Percentiles rank a stretch among this genome's conserved stretches.
These are phyloP conservation scores for Ochropacha duplaris DNA, from an alignment of 2,888 invertebrate species.

Conservation along the genomic window DNA sequence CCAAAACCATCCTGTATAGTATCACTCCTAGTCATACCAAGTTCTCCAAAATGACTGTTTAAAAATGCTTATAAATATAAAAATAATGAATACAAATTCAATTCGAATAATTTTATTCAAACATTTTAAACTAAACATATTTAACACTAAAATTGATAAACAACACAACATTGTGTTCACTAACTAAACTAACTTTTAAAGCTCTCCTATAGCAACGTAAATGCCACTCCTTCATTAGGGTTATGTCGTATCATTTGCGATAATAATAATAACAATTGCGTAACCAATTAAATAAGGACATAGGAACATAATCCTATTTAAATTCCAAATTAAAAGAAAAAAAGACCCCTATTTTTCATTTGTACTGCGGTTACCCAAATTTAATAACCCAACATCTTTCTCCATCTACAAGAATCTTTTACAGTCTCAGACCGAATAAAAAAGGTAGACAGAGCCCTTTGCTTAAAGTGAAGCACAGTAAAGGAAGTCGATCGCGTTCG, in stretches of 20 bases:
- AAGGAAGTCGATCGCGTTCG: too few relatives aligned
- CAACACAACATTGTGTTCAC: conserved; percentile 49
- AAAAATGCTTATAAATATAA: too few relatives aligned
- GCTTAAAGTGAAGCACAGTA: too few relatives aligned
- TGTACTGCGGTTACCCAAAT: neutral
- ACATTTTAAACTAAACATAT: conserved; percentile 52
- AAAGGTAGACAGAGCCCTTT: too few relatives aligned
- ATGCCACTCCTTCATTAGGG: conserved; percentile 35
- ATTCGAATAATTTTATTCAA: conserved; percentile 56
- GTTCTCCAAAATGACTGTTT: too few relatives aligned
- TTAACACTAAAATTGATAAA: conserved; percentile 53
- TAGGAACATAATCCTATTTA: neutral
- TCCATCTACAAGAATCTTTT: neutral
- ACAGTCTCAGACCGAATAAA: too few relatives aligned
- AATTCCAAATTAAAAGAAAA: neutral
- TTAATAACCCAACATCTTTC: neutral
- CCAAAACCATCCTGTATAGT: too few relatives aligned
- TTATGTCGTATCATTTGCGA: neutral
- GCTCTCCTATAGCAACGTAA: conserved; percentile 64
- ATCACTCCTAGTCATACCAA: too few relatives aligned
- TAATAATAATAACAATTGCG: neutral
- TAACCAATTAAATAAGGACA: neutral
- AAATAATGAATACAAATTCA: conserved; percentile 22
- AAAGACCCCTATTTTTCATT: neutral
- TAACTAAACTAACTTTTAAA: conserved; percentile 68